phyloP scores from a whole-genome alignment of 2,888 invertebrate genomes.

The Trypoxylon attenuatum region DNA sequence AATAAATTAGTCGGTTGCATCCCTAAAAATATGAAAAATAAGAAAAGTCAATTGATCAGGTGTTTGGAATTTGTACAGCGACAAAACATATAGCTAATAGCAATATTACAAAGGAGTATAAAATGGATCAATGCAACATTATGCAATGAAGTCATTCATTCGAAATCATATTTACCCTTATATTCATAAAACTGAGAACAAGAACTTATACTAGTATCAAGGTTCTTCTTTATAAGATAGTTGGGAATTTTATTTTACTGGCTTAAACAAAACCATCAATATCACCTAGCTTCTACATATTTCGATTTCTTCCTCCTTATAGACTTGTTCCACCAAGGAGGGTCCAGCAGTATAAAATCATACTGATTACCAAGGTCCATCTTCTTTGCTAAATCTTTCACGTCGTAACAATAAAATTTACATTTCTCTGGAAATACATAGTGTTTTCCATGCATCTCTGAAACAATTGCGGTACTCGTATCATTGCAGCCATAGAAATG shows the following conservation, averaged over 20 bases:
- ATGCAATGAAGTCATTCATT: constrained; percentile 39
- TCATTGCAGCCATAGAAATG: constrained; percentile 79
- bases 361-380: constrained; percentile 77
- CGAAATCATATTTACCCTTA: constrained; percentile 45
- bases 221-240: constrained; percentile 41
- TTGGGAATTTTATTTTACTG: constrained; percentile 34
- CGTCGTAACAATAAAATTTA: constrained; percentile 82
- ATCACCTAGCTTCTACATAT: constrained; percentile 79
- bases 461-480: constrained; percentile 75
- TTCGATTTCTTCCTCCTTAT: constrained; percentile 86
- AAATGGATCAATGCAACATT: constrained; percentile 5
- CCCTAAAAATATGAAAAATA: neutral
- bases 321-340: constrained; percentile 98
- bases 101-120: neutral
- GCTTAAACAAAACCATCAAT: constrained; percentile 41
- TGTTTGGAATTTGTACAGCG: neutral
- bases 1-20: neutral
- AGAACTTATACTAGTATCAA: constrained; percentile 46
- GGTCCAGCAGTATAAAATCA: constrained; percentile 92
- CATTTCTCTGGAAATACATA: constrained; percentile 83
- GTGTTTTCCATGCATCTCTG: constrained; percentile 73
- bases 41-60: neutral
- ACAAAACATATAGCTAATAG: constrained; percentile 3
- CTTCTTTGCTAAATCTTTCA: constrained; percentile 78
- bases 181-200: constrained; percentile 39